Base-by-base conservation (phyloP, 2,888 invertebrate species). In the Gasteruption jaculator region DNA sequence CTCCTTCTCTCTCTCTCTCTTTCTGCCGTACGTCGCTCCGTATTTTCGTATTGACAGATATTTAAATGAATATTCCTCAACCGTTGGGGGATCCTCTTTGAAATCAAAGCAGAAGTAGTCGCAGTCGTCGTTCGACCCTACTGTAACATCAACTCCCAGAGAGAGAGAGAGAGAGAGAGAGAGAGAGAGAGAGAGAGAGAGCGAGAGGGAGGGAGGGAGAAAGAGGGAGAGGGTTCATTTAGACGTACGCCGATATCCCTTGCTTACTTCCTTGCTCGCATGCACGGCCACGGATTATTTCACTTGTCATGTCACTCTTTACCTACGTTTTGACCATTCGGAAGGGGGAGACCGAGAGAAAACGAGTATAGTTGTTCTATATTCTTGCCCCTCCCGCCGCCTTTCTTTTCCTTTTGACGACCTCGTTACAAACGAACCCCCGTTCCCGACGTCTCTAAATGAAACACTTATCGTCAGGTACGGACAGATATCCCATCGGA, bases 31-130 rank as follows among this genome's bases (percentile, higher is more conserved):
- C 15, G 25, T 35, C 35, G 24, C 25, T 24, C 35, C 15, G 7
- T 25, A 4, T 3, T 16, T 3, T 24, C 16, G 5, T 68, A 68
- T 68, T 61, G 68, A 65, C 68, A 68, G 67, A 62, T 66, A 67
- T 68, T 66, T 67, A 67, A 69, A 69, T 65, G 67, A 65, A 65
- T 66, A 66, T 68, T 61, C 56, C 62, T 63, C 56, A 54, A 53
- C 54, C 53, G 59, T 55, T 57, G 49, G 54, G 43, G 55, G 53
- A 50, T 56, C 56, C 64, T 58, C 63, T 66, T 66, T 65, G 61
- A 63, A 68, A 62, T 65, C 62, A 64, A 65, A 65, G 61, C 62
- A 52, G 44, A 54, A 55, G 57, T n/a, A n/a, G n/a, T n/a, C n/a
- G n/a, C n/a, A n/a, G n/a, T n/a, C n/a, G n/a, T n/a, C n/a, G n/a